Evolutionary conservation across 2,797 vertebrate species (phyloP).

Genomic region (Oreochromis mossambicus): DNA sequence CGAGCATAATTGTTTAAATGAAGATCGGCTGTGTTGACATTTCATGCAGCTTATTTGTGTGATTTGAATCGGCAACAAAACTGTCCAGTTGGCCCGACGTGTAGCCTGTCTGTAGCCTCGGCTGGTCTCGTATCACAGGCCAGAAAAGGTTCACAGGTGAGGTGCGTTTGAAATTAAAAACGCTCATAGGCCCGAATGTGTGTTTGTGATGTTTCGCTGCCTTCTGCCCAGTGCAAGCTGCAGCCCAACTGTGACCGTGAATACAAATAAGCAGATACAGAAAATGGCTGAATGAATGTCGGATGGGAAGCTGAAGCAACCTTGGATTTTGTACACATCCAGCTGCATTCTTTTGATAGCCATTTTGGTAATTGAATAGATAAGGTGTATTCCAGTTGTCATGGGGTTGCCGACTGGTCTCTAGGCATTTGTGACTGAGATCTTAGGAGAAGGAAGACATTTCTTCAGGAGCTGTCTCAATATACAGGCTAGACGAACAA

Average conservation of each 20-base stretch:
- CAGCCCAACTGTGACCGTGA: constrained; percentile 14
- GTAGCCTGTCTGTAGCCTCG: background rate
- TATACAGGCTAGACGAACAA: background rate
- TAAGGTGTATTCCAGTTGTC: background rate
- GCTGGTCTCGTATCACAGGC: background rate
- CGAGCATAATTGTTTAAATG: background rate
- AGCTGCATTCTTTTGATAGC: constrained; percentile 15
- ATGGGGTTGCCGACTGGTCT: background rate
- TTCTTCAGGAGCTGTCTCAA: background rate
- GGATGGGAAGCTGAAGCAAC: constrained; percentile 18
- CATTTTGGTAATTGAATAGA: background rate
- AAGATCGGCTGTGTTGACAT: background rate
- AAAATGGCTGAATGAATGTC: constrained; percentile 31
- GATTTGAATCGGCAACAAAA: background rate
- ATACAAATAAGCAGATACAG: constrained; percentile 16
- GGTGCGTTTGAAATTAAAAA: background rate
- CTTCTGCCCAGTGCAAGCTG: background rate
- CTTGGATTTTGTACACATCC: constrained; percentile 48
- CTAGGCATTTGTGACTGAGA: background rate
- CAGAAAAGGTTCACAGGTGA: background rate
- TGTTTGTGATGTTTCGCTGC: background rate
- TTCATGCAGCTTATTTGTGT: background rate
- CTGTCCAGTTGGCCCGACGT: background rate
- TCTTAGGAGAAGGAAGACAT: background rate
- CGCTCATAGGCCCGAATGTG: background rate